Percentiles rank a stretch among this genome's conserved stretches.
Conservation (phyloP, 2,113 vertebrate species). For the Anguilla rostrata region DNA sequence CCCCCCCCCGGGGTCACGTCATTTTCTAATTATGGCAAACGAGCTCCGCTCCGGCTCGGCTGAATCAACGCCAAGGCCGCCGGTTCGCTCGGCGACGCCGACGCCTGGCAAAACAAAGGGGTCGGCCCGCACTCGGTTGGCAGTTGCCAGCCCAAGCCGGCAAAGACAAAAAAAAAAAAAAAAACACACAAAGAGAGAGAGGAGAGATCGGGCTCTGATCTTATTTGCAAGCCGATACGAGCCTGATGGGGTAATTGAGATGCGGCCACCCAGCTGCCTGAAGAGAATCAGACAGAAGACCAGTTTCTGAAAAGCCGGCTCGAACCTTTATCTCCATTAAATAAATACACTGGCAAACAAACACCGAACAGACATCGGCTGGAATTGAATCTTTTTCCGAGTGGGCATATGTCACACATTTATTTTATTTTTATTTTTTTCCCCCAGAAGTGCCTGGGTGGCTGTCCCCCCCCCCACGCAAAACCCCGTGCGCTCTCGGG, state of each 20-base stretch:
- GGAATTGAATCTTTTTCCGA: slow-evolving; percentile 27
- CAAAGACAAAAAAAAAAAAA: no score
- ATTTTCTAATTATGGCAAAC: background rate
- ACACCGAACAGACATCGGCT: slow-evolving; percentile 9
- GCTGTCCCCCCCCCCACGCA: slow-evolving; percentile 11
- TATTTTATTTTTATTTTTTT: no score
- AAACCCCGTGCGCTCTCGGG: background rate
- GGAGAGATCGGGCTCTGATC: background rate
- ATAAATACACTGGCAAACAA: slow-evolving; percentile 24
- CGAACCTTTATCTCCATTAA: background rate
- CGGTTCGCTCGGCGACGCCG: background rate
- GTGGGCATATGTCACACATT: slow-evolving; percentile 24
- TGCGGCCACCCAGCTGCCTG: background rate
- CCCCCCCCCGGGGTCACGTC: background rate
- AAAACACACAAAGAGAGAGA: background rate
- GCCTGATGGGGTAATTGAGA: background rate
- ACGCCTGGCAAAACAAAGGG: background rate
- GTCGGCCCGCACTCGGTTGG: background rate
- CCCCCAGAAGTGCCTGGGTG: slow-evolving; percentile 23
- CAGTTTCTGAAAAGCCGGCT: background rate
- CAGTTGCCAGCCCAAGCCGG: background rate
- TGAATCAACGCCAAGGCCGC: background rate
- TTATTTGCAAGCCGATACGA: background rate
- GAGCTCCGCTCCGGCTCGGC: background rate
- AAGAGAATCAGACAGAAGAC: background rate